phyloP scores from a whole-genome alignment of 2,888 invertebrate species.

The Anorthoa munda region DNA sequence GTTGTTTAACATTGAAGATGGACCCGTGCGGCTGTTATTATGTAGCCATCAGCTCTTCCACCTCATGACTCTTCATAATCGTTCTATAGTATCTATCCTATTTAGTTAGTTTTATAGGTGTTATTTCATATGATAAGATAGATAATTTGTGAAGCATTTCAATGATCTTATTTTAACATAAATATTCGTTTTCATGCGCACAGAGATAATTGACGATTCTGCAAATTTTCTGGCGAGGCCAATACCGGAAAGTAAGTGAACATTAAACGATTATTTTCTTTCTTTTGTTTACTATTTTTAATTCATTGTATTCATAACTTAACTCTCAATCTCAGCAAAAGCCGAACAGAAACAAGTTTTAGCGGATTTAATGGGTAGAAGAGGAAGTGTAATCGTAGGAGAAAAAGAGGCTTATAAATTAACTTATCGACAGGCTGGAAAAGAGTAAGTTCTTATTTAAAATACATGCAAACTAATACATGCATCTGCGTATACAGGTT shows the following conservation, averaged over 20 bases:
- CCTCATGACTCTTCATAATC: not conserved
- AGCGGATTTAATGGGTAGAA: conserved; percentile 78
- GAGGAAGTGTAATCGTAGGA: conserved; percentile 71
- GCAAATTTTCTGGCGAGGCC: conserved; percentile 80
- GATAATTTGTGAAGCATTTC: not conserved
- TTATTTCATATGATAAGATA: not conserved
- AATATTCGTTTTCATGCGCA: conserved; percentile 31
- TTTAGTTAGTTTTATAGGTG: not conserved
- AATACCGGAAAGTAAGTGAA: conserved; percentile 77
- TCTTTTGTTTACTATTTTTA: not conserved
- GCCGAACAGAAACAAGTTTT: conserved; percentile 78
- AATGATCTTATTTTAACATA: conserved; percentile 5
- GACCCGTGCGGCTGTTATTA: no score
- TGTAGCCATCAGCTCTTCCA: no score
- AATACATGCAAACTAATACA: no score
- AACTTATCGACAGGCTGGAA: conserved; percentile 76
- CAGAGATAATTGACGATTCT: conserved; percentile 79
- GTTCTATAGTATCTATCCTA: not conserved
- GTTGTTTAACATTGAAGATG: no score
- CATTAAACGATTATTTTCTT: not conserved
- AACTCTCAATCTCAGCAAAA: conserved; percentile 60
- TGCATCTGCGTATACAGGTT: no score
- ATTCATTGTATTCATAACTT: not conserved
- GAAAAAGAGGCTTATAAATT: conserved; percentile 77
- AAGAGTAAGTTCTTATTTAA: conserved; percentile 74